A percentile compares a stretch with the other conserved stretches of the same genome.
Conservation (phyloP, 2,888 invertebrate species). For the Xestia rhomboidea region DNA sequence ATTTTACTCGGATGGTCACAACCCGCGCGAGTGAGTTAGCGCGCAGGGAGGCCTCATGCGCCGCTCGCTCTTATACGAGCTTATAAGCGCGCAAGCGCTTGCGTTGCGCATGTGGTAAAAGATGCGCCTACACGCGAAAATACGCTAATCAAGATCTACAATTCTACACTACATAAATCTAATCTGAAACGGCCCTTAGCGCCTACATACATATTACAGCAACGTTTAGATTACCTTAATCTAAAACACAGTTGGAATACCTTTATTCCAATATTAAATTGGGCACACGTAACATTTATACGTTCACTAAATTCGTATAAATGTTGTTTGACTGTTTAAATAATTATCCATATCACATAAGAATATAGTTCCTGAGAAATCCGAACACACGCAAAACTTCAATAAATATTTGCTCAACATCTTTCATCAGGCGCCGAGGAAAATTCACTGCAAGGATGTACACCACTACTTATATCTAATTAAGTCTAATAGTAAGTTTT, state of each 20-base stretch:
- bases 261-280: conserved; percentile 68
- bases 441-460: background rate
- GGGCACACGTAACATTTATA: conserved; percentile 71
- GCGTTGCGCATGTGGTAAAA: background rate
- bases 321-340: conserved; percentile 70
- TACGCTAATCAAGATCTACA: too few relatives aligned
- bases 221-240: background rate
- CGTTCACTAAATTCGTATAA: conserved; percentile 57
- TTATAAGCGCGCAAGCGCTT: background rate
- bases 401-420: conserved; percentile 52
- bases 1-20: background rate
- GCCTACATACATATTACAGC: background rate
- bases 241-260: conserved; percentile 33
- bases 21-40: background rate
- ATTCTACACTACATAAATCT: too few relatives aligned
- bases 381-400: background rate
- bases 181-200: background rate
- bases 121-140: background rate
- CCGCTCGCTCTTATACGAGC: background rate
- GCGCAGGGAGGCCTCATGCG: background rate
- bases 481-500: too few relatives aligned
- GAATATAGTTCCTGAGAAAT: conserved; percentile 22
- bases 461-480: too few relatives aligned
- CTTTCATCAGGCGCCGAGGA: conserved; percentile 60
- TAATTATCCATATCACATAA: conserved; percentile 41